Conservation (phyloP, 1,140 invertebrate species). For the Dendrolimus punctatus region DNA sequence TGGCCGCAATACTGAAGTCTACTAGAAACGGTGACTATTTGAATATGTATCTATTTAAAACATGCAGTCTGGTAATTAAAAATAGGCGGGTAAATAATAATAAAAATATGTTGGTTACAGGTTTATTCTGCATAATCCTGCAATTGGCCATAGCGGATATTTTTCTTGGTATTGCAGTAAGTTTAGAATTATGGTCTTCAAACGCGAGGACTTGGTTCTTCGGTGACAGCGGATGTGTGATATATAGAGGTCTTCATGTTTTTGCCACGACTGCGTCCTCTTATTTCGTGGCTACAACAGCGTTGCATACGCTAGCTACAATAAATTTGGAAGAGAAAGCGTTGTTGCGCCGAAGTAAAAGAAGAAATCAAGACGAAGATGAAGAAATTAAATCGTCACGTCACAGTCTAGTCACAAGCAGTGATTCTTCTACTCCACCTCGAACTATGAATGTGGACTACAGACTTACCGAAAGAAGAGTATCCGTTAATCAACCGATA, state of each 20-base stretch:
- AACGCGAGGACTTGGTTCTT: slow-evolving; percentile 67
- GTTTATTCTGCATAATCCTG: slow-evolving; percentile 62
- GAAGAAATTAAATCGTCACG: slow-evolving; percentile 67
- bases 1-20: slow-evolving; percentile 44
- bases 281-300: slow-evolving; percentile 69
- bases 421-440: slow-evolving; percentile 53
- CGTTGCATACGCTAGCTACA: slow-evolving; percentile 71
- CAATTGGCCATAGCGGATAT: slow-evolving; percentile 69
- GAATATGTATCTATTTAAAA: not conserved
- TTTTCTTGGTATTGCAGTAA: slow-evolving; percentile 49
- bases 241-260: slow-evolving; percentile 67
- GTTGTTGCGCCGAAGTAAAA: slow-evolving; percentile 36
- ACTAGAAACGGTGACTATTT: slow-evolving; percentile 41
- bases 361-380: slow-evolving; percentile 55
- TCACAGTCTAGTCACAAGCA: slow-evolving; percentile 64
- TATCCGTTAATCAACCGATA: slow-evolving; percentile 65
- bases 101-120: slow-evolving; percentile 50
- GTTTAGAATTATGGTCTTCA: slow-evolving; percentile 65
- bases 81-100: not conserved
- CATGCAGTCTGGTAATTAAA: too few species aligned
- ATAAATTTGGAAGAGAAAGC: slow-evolving; percentile 63
- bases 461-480: slow-evolving; percentile 39
- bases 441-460: slow-evolving; percentile 67
- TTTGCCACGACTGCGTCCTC: slow-evolving; percentile 67
- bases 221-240: slow-evolving; percentile 53